Conservation (phyloP, 2,113 vertebrate genomes). For the Recurvirostra avosetta region DNA sequence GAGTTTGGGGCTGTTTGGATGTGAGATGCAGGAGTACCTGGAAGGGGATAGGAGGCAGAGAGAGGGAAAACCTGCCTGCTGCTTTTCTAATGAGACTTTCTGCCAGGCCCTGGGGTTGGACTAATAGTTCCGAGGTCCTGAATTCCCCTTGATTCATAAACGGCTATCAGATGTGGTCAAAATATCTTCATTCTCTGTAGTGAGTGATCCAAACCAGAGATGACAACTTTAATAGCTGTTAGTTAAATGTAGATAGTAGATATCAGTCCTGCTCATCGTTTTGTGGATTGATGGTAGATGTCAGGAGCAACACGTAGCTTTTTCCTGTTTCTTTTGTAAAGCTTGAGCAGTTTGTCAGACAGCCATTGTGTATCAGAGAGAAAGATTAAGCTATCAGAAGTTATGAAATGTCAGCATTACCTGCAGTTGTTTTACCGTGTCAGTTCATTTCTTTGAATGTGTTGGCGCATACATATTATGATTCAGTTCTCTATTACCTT, state of each 20-base stretch:
- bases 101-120: background rate
- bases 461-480: background rate
- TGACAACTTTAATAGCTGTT: conserved; percentile 32
- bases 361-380: background rate
- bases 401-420: conserved; percentile 2
- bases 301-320: background rate
- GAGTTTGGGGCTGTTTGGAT: background rate
- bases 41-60: background rate
- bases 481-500: background rate
- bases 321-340: conserved; percentile 23
- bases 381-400: conserved; percentile 14
- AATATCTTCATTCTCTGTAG: background rate
- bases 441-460: conserved; percentile 6
- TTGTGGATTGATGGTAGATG: background rate
- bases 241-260: background rate
- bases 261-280: background rate
- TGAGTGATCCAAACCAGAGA: background rate
- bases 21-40: no score
- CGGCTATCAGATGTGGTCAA: background rate
- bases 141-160: background rate
- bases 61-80: background rate
- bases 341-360: conserved; percentile 16
- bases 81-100: background rate
- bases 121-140: background rate
- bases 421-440: background rate